phyloP scores from a whole-genome alignment of 2,888 invertebrate genomes.

The Andrena praecox region DNA sequence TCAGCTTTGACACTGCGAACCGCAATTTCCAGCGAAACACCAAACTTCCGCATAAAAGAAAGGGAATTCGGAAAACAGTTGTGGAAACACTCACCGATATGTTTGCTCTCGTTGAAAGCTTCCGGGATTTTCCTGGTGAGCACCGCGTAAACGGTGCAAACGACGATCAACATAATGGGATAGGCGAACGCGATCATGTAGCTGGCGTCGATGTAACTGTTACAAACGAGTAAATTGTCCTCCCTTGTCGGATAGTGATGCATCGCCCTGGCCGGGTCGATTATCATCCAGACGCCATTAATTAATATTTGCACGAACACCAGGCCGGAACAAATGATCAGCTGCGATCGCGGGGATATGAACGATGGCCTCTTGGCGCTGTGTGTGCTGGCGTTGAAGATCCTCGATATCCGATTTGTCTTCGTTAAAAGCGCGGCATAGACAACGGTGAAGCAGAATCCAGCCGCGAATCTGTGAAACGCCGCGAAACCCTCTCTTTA shows the following conservation, averaged over 20 bases:
- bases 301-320: constrained; percentile 96
- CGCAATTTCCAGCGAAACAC: not conserved
- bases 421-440: constrained; percentile 98
- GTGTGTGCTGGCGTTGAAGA: constrained; percentile 98
- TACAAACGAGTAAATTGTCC: constrained; percentile 96
- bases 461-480: constrained; percentile 91
- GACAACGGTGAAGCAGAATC: constrained; percentile 98
- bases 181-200: constrained; percentile 98
- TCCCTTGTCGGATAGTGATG: constrained; percentile 96
- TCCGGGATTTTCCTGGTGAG: constrained; percentile 98
- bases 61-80: not conserved
- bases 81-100: constrained; percentile 90
- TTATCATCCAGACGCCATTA: constrained; percentile 96
- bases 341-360: constrained; percentile 96
- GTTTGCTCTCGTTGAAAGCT: constrained; percentile 99
- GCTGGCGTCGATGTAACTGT: constrained; percentile 95
- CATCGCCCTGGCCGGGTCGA: constrained; percentile 95
- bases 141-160: constrained; percentile 98
- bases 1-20: too few species aligned
- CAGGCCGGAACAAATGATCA: constrained; percentile 94
- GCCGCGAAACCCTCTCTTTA: not conserved
- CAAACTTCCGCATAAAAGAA: not conserved
- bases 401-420: constrained; percentile 98
- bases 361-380: constrained; percentile 97
- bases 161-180: constrained; percentile 94